Evolutionary conservation across 2,888 invertebrate genomes (phyloP).

Genomic region (Apamea sordens): DNA sequence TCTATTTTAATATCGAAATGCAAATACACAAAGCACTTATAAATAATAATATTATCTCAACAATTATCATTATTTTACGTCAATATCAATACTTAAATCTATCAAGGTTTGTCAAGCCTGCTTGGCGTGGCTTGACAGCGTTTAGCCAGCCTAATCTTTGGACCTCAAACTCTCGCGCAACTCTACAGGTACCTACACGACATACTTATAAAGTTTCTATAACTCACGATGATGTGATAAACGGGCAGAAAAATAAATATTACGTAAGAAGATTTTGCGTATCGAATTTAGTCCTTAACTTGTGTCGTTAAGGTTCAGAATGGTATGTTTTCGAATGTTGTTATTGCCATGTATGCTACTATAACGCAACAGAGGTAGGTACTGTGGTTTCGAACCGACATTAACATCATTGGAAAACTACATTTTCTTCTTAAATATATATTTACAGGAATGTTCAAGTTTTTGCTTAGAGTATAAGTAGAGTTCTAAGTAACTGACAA

Average conservation of each 20-base stretch:
- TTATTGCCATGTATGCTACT: constrained; percentile 61
- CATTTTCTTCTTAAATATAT: constrained; percentile 14
- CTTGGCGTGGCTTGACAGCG: constrained; percentile 43
- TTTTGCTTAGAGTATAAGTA: background rate
- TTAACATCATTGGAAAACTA: constrained; percentile 43
- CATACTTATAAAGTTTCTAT: constrained; percentile 65
- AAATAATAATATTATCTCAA: constrained; percentile 42
- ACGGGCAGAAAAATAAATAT: constrained; percentile 56
- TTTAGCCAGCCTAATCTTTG: constrained; percentile 61
- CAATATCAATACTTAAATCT: constrained; percentile 49
- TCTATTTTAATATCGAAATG: constrained; percentile 60
- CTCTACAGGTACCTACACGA: constrained; percentile 52
- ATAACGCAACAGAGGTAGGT: constrained; percentile 67
- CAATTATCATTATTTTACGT: constrained; percentile 25
- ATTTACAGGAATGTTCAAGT: constrained; percentile 51
- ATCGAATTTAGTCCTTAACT: constrained; percentile 35
- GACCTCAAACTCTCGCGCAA: constrained; percentile 59
- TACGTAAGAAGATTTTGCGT: constrained; percentile 52
- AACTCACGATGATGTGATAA: constrained; percentile 65
- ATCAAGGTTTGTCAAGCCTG: constrained; percentile 43
- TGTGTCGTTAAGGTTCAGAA: constrained; percentile 30
- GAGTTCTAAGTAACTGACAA: background rate
- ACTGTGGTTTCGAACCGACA: constrained; percentile 39
- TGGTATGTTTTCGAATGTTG: constrained; percentile 39
- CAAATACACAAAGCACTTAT: constrained; percentile 55